Conservation (phyloP, 2,888 invertebrate genomes). For the Heliconius ethilla region DNA sequence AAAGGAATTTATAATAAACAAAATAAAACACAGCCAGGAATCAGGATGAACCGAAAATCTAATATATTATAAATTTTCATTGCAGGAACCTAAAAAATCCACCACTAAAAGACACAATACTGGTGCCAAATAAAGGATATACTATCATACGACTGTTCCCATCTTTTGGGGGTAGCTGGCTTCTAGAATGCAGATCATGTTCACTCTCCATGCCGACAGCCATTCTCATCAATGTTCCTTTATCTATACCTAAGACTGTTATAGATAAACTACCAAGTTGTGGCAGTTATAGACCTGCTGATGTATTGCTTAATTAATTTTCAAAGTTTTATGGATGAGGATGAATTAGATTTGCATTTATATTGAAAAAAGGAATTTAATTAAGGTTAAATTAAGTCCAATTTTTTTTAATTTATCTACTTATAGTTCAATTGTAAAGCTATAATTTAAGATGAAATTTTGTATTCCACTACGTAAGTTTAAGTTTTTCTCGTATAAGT, state of each 20-base stretch:
- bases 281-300: constrained; percentile 75
- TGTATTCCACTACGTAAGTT: not conserved
- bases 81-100: constrained; percentile 78
- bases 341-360: not conserved
- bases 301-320: constrained; percentile 67
- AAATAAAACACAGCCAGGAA: too few species aligned
- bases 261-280: constrained; percentile 75
- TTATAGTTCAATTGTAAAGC: not conserved
- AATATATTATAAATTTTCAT: constrained; percentile 17
- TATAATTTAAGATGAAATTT: not conserved
- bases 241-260: constrained; percentile 70
- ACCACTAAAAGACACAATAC: constrained; percentile 83
- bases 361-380: not conserved
- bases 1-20: too few species aligned
- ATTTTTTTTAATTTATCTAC: not conserved
- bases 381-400: too few species aligned
- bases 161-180: constrained; percentile 79
- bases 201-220: constrained; percentile 69
- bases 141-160: constrained; percentile 79
- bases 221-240: constrained; percentile 73
- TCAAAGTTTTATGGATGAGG: not conserved
- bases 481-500: too few species aligned
- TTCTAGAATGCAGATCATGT: constrained; percentile 75
- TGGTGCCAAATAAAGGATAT: constrained; percentile 85
- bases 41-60: too few species aligned